Conservation (phyloP, 2,797 vertebrate genomes). For the Hydrocynus forskahlii region DNA sequence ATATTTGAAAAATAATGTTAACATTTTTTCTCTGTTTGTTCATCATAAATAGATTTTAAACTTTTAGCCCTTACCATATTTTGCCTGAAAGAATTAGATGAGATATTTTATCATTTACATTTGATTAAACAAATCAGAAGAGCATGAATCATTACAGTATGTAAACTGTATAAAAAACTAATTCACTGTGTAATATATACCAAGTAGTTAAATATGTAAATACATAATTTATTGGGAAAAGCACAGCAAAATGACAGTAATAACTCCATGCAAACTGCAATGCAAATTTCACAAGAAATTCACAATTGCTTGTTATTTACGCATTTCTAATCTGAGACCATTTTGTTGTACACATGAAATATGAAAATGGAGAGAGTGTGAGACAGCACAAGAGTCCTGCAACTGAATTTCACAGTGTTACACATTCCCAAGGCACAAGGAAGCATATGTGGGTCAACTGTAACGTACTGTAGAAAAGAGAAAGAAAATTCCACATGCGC, state of each 20-base stretch:
- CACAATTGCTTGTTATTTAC: background rate
- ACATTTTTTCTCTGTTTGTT: no score
- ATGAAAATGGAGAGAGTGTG: background rate
- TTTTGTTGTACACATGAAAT: constrained; percentile 1
- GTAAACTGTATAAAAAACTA: background rate
- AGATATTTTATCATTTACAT: no score
- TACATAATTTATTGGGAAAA: background rate
- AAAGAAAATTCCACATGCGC: constrained; percentile 21
- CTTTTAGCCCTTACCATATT: no score
- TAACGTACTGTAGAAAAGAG: constrained; percentile 10
- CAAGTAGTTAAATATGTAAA: background rate
- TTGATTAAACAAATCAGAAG: no score
- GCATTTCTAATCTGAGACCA: background rate
- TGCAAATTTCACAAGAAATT: background rate
- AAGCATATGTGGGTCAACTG: constrained; percentile 50
- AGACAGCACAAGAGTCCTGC: background rate
- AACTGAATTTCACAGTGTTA: background rate
- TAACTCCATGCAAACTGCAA: no score
- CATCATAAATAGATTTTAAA: no score
- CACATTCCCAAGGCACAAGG: constrained; percentile 3
- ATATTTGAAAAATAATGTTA: no score
- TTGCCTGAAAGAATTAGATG: no score
- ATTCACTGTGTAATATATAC: background rate
- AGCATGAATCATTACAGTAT: background rate
- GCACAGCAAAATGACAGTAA: no score